These are phyloP conservation scores for zebrafish (Danio rerio) DNA, from an alignment of 2,113 vertebrate genomes.

Conservation along the genomic window GRCz12tu NC_133182.1:44834001-44834500, in stretches of 20 bases:
- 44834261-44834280: neutral
- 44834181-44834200: slow-evolving; percentile 44
- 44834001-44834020: neutral
- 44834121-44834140: neutral
- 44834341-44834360: neutral
- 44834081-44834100: neutral
- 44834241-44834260: slow-evolving; percentile 7
- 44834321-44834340: neutral
- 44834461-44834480: slow-evolving; percentile 74
- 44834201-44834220: slow-evolving; percentile 15
- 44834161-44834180: slow-evolving; percentile 2
- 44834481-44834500: slow-evolving; percentile 69
- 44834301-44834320: neutral
- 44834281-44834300: slow-evolving; percentile 39
- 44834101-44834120: neutral
- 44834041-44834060: neutral
- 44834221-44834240: slow-evolving; percentile 17
- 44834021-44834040: neutral
- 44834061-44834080: neutral
- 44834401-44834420: slow-evolving; percentile 33
- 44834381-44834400: slow-evolving; percentile 2
- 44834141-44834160: slow-evolving; percentile 45
- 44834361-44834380: slow-evolving; percentile 6
- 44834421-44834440: slow-evolving; percentile 64
- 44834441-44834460: slow-evolving; percentile 66